Evolutionary conservation across 2,113 vertebrate genomes (phyloP), one percentile per base, ranked within the genome.

Genomic region (Colistium nudipinnis): DNA sequence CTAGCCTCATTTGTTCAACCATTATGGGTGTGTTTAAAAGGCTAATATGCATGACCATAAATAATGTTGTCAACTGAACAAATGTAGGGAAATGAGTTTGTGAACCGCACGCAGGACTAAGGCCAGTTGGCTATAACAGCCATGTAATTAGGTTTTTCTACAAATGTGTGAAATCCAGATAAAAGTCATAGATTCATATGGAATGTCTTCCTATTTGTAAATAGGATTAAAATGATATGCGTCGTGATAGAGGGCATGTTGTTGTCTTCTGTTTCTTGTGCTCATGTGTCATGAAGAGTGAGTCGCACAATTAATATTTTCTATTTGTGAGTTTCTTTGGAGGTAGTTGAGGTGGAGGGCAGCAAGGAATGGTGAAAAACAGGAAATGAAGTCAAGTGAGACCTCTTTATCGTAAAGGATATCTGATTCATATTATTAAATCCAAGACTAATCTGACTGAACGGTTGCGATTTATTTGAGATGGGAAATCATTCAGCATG

Each of bases 1-100:
- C 87, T 70, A 17, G 73, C 44, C 30, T 62, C 63, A 74, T 90
- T 83, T 86, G 87, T 83, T 84, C 51, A 4, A 64, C 60, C 52
- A 55, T 74, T 53, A 78, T 80, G 74, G 74, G 24, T 51, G 19
- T 53, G 38, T 72, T 77, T 82, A 68, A 74, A 88, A 73, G 81
- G 73, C 75, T 43, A 66, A 82, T 75, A 68, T 66, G 47, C 68
- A 65, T 74, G 70, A 76, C 71, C 57, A 65, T 82, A 27, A 76
- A 81, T 63, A 63, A 76, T 48, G 79, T 47, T 64, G 60, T 60
- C 24, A 64, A 39, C 24, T 45, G 24, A 63, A 27, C 36, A 56
- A 63, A 49, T 76, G 22, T 2, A 30, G 56, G 80, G 25, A 70
- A 76, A 83, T 76, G 7, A 53, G 43, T 61, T 51, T 54, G 43